Evolutionary conservation across 2,888 invertebrate genomes (phyloP).

Genomic region (Acanthosepion esculentum): DNA sequence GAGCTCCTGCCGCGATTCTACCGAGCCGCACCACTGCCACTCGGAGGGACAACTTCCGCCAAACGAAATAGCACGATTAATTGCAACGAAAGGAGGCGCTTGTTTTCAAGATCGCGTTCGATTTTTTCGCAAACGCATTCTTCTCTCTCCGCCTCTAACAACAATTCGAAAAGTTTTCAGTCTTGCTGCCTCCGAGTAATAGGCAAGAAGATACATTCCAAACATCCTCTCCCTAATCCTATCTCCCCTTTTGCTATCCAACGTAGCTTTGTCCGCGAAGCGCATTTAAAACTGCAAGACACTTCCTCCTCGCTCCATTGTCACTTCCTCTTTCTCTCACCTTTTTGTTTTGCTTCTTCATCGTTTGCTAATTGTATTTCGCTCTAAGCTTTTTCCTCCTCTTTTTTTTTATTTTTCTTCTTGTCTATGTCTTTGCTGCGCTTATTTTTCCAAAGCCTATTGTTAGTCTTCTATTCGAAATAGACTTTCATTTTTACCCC

Average conservation of each 20-base stretch:
- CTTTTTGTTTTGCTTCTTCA: neutral
- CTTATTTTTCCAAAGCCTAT: neutral
- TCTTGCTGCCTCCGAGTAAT: neutral
- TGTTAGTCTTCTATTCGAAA: neutral
- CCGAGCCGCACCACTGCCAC: conserved; percentile 11
- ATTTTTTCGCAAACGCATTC: neutral
- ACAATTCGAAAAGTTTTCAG: neutral
- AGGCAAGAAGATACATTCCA: neutral
- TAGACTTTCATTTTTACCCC: no score
- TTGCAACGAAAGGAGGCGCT: neutral
- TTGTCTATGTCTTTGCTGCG: no score
- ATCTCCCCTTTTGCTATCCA: no score
- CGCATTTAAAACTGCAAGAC: conserved; percentile 21
- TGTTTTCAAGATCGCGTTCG: neutral
- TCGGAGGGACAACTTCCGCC: conserved; percentile 33
- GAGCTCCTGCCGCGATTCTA: neutral
- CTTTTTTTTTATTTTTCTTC: no score
- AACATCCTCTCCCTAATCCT: neutral
- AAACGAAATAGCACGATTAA: conserved; percentile 8
- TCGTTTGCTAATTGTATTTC: neutral
- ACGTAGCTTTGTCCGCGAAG: neutral
- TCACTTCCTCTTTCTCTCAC: neutral
- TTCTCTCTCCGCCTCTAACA: neutral
- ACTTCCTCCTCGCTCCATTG: neutral
- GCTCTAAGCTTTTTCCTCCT: neutral